Evolutionary conservation across 2,797 vertebrate genomes (phyloP).

Genomic region (Danio tinwini): DNA sequence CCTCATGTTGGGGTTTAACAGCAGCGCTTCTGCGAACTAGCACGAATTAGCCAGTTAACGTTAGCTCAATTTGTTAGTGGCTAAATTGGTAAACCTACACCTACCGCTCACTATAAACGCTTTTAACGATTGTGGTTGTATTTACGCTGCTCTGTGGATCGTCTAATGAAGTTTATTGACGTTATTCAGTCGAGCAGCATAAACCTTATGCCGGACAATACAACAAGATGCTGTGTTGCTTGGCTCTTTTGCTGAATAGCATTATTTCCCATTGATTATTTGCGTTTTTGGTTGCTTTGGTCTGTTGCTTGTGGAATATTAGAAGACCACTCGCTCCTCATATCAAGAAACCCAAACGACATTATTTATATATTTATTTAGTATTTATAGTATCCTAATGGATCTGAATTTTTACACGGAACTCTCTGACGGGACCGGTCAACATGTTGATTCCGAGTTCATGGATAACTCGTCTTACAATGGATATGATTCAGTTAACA

Average conservation of each 20-base stretch:
- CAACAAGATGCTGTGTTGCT: conserved; percentile 1
- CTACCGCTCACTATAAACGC: not conserved
- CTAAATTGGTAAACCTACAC: conserved; percentile 33
- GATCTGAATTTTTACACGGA: conserved; percentile 85
- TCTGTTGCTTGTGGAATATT: conserved; percentile 5
- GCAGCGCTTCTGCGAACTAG: conserved; percentile 16
- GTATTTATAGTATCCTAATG: conserved; percentile 62
- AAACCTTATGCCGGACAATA: not conserved
- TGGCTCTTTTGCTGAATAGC: not conserved
- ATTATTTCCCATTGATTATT: not conserved
- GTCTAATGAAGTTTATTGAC: not conserved
- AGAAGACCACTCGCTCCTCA: not conserved
- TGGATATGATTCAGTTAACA: conserved; percentile 80
- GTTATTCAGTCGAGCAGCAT: not conserved
- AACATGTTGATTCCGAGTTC: conserved; percentile 77
- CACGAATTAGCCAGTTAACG: conserved; percentile 44
- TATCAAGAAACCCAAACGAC: not conserved
- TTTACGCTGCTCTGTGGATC: not conserved
- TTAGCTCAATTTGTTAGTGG: conserved; percentile 45
- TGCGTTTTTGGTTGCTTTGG: not conserved
- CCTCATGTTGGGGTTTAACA: conserved; percentile 25
- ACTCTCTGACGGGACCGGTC: conserved; percentile 78
- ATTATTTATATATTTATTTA: not conserved
- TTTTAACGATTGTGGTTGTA: not conserved
- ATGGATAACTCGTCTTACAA: conserved; percentile 80